phyloP scores from a whole-genome alignment of 2,888 invertebrate genomes.

The Meandrusa payeni region DNA sequence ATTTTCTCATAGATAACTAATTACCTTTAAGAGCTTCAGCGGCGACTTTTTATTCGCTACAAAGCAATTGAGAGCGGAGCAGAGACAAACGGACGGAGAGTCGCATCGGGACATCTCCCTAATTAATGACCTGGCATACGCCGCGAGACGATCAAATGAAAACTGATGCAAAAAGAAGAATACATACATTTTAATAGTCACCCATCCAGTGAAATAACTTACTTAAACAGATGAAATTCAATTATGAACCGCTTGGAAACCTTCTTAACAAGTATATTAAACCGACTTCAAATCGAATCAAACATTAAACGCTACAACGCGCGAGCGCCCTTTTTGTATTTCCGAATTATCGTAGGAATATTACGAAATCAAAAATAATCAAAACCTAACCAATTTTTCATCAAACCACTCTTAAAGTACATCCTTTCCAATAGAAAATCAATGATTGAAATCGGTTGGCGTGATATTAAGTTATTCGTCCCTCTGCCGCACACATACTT shows the following conservation, averaged over 20 bases:
- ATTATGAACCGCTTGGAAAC: not conserved
- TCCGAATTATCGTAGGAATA: too few relatives aligned
- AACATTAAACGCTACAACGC: too few relatives aligned
- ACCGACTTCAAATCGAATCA: too few relatives aligned
- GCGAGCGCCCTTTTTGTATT: too few relatives aligned
- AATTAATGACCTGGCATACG: constrained; percentile 65
- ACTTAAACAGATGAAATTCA: not conserved
- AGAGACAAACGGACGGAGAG: constrained; percentile 36
- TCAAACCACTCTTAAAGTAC: too few relatives aligned
- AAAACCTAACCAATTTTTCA: too few relatives aligned
- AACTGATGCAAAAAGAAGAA: constrained; percentile 53
- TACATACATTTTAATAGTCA: constrained; percentile 41
- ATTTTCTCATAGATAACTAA: constrained; percentile 12
- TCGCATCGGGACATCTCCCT: constrained; percentile 49
- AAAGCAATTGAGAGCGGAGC: constrained; percentile 14
- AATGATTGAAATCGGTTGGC: too few relatives aligned
- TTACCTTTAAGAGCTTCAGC: constrained; percentile 11
- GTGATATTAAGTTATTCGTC: too few relatives aligned
- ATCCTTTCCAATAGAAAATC: too few relatives aligned
- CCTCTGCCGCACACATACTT: too few relatives aligned
- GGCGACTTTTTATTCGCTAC: constrained; percentile 13
- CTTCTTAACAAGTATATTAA: too few relatives aligned
- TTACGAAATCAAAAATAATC: too few relatives aligned
- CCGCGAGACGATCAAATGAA: constrained; percentile 50
- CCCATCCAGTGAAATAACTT: constrained; percentile 33